Percentiles rank a stretch among this genome's conserved stretches.
These are phyloP conservation scores for Dolomedes plantarius DNA, from an alignment of 2,888 invertebrate species.

Conservation along the genomic window DNA sequence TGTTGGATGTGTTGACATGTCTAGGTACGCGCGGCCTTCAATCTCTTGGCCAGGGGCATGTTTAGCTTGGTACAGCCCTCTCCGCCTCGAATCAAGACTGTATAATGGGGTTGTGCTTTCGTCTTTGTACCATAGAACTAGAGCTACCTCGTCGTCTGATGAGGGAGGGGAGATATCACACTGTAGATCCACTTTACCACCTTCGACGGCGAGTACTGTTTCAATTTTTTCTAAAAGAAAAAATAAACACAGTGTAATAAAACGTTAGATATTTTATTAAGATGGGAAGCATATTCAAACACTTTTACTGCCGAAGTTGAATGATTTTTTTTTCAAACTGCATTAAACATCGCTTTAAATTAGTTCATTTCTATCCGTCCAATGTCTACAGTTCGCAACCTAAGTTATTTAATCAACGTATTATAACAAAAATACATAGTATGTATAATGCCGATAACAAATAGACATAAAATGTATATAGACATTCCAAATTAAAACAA, in stretches of 20 bases:
- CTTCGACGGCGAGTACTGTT: constrained; percentile 74
- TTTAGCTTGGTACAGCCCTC: constrained; percentile 73
- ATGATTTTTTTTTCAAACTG: not conserved
- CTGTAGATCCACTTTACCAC: constrained; percentile 84
- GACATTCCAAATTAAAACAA: no score
- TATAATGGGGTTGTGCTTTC: constrained; percentile 86
- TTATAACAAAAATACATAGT: no score
- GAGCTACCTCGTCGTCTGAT: constrained; percentile 87
- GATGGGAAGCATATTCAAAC: no score
- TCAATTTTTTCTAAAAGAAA: constrained; percentile 69
- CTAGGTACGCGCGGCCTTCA: constrained; percentile 90
- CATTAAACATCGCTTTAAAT: no score
- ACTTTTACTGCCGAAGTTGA: no score
- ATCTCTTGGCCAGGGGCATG: constrained; percentile 86
- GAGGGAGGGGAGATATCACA: constrained; percentile 91
- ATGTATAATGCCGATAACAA: no score
- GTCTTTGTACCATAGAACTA: constrained; percentile 93
- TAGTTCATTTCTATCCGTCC: no score
- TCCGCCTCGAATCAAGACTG: constrained; percentile 73
- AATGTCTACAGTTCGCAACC: no score
- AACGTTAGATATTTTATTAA: no score
- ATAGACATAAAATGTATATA: no score
- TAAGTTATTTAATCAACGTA: no score
- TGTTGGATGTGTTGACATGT: constrained; percentile 81
- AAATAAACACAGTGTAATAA: no score